Evolutionary conservation across 2,888 invertebrate species (phyloP).

Genomic region (Luperina nickerlii): DNA sequence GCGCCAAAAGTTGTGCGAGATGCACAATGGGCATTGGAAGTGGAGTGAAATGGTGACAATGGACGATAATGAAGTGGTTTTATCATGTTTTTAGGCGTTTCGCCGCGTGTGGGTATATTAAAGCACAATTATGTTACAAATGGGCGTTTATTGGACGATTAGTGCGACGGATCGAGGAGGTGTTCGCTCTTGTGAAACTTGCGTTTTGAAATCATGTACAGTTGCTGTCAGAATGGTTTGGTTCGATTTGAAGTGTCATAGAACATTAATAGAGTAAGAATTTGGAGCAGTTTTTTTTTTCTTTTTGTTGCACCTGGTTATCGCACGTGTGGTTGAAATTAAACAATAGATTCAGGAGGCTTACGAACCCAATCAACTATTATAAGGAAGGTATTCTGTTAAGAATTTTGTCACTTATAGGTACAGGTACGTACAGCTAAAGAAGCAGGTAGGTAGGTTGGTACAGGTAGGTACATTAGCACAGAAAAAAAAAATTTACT

Average conservation of each 20-base stretch:
- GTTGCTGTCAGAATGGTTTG: constrained; percentile 43
- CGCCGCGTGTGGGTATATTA: constrained; percentile 84
- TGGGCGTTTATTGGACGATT: constrained; percentile 86
- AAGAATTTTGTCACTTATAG: background rate
- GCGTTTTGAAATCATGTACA: constrained; percentile 69
- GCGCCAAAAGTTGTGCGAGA: constrained; percentile 64
- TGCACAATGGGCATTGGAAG: constrained; percentile 80
- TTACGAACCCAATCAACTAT: background rate
- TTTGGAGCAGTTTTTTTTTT: constrained; percentile 21
- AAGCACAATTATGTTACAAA: constrained; percentile 87
- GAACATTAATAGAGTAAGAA: constrained; percentile 17
- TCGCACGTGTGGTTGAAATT: constrained; percentile 38
- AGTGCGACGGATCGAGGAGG: constrained; percentile 72
- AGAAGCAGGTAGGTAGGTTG: background rate
- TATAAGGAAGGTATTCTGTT: background rate
- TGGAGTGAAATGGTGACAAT: constrained; percentile 85
- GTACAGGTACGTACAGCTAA: background rate
- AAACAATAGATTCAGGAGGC: background rate
- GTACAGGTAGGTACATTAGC: background rate
- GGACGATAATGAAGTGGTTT: constrained; percentile 79
- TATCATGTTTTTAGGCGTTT: constrained; percentile 81
- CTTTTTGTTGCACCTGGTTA: constrained; percentile 44
- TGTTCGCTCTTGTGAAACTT: constrained; percentile 72
- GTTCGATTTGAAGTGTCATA: constrained; percentile 25
- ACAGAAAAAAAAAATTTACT: no score